These are phyloP conservation scores for Tychaedon coryphoeus DNA, from an alignment of 2,113 vertebrate genomes.

Conservation along the genomic window DNA sequence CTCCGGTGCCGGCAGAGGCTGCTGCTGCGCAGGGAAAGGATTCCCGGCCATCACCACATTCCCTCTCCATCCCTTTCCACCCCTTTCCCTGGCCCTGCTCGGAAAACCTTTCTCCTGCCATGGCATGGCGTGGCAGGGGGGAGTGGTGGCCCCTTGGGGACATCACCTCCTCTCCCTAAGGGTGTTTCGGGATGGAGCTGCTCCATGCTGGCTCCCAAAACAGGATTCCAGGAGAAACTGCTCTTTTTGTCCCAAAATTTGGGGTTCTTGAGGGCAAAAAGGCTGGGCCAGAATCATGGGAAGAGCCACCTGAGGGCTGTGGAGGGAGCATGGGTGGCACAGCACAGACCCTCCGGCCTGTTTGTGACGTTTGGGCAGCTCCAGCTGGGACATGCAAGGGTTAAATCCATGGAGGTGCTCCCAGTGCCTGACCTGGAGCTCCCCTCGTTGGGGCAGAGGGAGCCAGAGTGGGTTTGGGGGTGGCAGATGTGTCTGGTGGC, in stretches of 20 bases:
- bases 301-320: not conserved
- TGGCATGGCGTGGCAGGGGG: fast-evolving
- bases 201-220: not conserved
- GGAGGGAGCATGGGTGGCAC: not conserved
- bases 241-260: not conserved
- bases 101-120: not conserved
- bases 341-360: not conserved
- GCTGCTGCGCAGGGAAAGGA: constrained; percentile 13
- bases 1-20: constrained; percentile 33
- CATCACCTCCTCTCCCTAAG: fast-evolving
- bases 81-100: not conserved
- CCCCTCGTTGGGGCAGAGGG: fast-evolving
- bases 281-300: fast-evolving
- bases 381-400: fast-evolving
- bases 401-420: fast-evolving
- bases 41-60: fast-evolving
- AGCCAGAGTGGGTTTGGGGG: fast-evolving
- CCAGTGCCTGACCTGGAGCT: not conserved
- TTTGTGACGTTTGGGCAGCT: fast-evolving
- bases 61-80: not conserved
- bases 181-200: not conserved
- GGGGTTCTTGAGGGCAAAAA: not conserved
- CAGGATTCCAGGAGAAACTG: not conserved
- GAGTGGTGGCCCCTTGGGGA: fast-evolving
- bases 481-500: not conserved